Evolutionary conservation across 1,140 invertebrate genomes (phyloP), one percentile per base, ranked within the genome.

Genomic region (Macrosteles quadrilineatus): DNA sequence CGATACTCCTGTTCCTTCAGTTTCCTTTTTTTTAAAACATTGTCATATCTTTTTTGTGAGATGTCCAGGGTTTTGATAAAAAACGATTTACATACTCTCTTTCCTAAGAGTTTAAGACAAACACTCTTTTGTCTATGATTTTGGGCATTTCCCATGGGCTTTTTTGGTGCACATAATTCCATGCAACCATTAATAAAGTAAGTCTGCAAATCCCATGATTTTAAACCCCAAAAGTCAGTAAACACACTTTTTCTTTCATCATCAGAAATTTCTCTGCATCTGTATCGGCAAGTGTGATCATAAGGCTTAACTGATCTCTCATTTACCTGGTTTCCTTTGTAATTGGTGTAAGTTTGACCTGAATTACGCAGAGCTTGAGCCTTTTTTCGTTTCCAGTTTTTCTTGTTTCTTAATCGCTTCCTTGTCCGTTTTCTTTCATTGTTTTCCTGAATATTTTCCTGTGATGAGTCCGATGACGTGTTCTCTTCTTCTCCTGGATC

Each of bases 211-310:
- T 62, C 27, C 57, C 57, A 62, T 4, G 19, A 29, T 12, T 29
- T 27, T 62, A 62, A 29, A 29, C 21, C 12, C 57, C 27, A 62
- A 62, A 62, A 62, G n/a, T n/a, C n/a, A n/a, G n/a, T n/a, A n/a
- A n/a, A n/a, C n/a, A n/a, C n/a, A n/a, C n/a, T n/a, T n/a, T 25
- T 29, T 6, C 11, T 62, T 11, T 25, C 21, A 62, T 25, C 19
- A 27, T 12, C 19, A 27, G 19, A 25, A 25, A 25, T 23, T 4
- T 3, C 27, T 62, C 2, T 25, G 19, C 21, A 3, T 25, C 29
- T 30, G 27, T 25, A 25, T 6, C 57, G 2, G 57, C 21, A 23
- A 29, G 3, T 62, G 11, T 62, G 57, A 23, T 23, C 6, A 62
- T 62, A 30, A 9, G 9, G 57, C 57, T 62, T 2, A 6, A 62